These are phyloP conservation scores for Acanthochromis polyacanthus DNA, from an alignment of 2,113 vertebrate species.

Conservation along the genomic window DNA sequence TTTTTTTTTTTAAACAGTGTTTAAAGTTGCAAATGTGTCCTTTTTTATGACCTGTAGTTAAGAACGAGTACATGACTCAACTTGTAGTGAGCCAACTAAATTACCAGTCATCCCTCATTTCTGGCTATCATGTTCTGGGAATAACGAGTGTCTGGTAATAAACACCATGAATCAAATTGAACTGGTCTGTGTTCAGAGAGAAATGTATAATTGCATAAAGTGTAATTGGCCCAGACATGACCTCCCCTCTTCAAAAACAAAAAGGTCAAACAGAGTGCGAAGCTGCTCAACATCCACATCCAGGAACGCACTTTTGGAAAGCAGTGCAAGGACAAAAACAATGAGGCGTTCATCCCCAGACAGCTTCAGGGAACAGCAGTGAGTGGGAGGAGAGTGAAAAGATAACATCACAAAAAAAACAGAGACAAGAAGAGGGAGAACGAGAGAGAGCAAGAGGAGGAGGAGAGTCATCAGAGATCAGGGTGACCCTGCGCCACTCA, in stretches of 20 bases:
- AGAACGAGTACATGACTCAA: not conserved
- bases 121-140: not conserved
- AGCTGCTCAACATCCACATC: conserved; percentile 63
- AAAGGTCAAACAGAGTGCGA: conserved; percentile 66
- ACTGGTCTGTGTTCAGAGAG: not conserved
- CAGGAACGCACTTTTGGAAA: conserved; percentile 66
- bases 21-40: not conserved
- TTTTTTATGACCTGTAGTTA: not conserved
- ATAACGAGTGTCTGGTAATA: conserved; percentile 1
- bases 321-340: conserved; percentile 80
- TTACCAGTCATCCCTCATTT: not conserved
- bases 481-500: conserved; percentile 81
- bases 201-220: conserved; percentile 37
- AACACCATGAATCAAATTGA: conserved; percentile 15
- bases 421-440: conserved; percentile 69
- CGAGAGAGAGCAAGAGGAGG: conserved; percentile 51
- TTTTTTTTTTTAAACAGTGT: not conserved
- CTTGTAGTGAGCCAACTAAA: not conserved
- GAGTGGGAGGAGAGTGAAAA: conserved; percentile 83
- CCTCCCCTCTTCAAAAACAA: conserved; percentile 27
- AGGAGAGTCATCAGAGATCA: conserved; percentile 79
- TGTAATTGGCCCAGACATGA: conserved; percentile 56
- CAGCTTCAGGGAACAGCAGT: conserved; percentile 82
- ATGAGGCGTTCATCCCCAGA: conserved; percentile 82
- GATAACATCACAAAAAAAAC: conserved; percentile 78